These are phyloP conservation scores for Polymixis lichenea DNA, from an alignment of 2,888 invertebrate genomes.

Conservation along the genomic window DNA sequence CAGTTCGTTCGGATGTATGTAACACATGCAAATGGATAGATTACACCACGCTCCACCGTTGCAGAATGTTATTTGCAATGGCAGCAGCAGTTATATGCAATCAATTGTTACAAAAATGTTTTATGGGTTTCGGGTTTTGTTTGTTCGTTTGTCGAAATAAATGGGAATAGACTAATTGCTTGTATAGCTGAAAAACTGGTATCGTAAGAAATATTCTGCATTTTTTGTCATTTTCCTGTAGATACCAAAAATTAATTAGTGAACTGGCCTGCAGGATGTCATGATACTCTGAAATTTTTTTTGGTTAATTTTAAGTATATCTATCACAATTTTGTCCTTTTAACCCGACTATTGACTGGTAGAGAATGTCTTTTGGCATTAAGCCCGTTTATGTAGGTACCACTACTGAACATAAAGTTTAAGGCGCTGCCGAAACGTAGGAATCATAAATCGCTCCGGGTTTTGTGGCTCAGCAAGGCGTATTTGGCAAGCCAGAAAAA, in stretches of 20 bases:
- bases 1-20: constrained; percentile 52
- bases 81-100: constrained; percentile 49
- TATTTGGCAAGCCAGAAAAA: no score
- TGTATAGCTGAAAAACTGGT: neutral
- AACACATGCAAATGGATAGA: constrained; percentile 65
- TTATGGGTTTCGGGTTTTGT: constrained; percentile 19
- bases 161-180: constrained; percentile 1
- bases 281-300: neutral
- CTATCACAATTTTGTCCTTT: neutral
- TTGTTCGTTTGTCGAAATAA: constrained; percentile 16
- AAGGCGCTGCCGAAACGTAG: no score
- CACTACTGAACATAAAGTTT: no score
- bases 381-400: no score
- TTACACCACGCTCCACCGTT: constrained; percentile 54
- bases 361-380: neutral
- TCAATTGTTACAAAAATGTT: constrained; percentile 56
- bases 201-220: neutral
- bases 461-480: no score
- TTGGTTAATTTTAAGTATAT: no score
- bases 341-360: neutral
- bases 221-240: neutral
- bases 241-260: no score
- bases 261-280: neutral
- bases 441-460: no score
- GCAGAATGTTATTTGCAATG: constrained; percentile 54